phyloP scores from a whole-genome alignment of 1,140 invertebrate species.

The Tigriopus japonicus region DNA sequence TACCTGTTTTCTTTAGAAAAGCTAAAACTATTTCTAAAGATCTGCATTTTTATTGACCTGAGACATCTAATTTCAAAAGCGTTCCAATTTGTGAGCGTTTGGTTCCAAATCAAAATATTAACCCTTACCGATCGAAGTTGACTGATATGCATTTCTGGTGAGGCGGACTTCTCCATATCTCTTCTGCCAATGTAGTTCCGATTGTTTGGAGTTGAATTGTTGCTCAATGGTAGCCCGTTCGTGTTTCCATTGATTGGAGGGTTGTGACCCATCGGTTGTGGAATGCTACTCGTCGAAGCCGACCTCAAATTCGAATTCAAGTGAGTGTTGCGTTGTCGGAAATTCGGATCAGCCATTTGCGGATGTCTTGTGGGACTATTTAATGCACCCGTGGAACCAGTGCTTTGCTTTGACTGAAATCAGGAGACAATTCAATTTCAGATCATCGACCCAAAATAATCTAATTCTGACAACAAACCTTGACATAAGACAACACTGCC shows the following conservation, averaged over 20 bases:
- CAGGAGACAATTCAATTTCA: background rate
- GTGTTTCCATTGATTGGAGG: background rate
- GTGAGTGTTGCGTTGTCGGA: background rate
- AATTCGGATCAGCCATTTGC: background rate
- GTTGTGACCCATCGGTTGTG: background rate
- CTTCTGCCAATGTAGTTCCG: background rate
- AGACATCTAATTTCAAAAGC: no score
- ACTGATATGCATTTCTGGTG: conserved; percentile 11
- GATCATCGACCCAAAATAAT: no score
- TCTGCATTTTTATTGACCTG: no score
- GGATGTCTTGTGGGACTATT: background rate
- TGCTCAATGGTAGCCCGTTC: background rate
- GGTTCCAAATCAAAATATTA: no score
- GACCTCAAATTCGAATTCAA: background rate
- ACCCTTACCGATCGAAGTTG: conserved; percentile 9
- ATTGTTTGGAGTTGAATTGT: background rate
- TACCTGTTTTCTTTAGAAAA: no score
- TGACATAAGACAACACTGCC: conserved; percentile 23
- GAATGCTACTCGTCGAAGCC: background rate
- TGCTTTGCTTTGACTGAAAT: conserved; percentile 1
- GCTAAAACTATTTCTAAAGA: no score
- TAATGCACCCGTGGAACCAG: background rate
- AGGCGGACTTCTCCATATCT: conserved; percentile 8
- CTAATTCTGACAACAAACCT: conserved; percentile 17
- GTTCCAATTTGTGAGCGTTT: no score